Evolutionary conservation across 2,113 vertebrate genomes (phyloP).

Genomic region (Phyllopteryx taeniolatus): DNA sequence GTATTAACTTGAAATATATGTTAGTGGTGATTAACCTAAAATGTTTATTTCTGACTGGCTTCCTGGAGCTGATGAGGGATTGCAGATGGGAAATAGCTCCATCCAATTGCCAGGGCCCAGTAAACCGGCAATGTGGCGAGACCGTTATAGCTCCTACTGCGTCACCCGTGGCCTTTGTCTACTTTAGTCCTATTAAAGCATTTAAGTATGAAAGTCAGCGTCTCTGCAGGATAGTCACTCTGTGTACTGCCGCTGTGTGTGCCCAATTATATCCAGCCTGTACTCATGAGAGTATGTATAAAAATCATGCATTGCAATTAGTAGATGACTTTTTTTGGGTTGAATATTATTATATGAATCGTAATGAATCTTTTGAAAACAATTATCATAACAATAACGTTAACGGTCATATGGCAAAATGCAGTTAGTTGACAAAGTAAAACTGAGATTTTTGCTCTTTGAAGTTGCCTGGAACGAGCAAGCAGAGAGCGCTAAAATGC

Average conservation of each 20-base stretch:
- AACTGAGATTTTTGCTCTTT: too few species aligned
- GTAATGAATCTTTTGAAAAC: too few species aligned
- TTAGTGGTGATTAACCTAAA: conserved; percentile 69
- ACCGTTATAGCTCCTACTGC: conserved; percentile 75
- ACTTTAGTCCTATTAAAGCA: conserved; percentile 79
- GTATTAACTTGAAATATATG: conserved; percentile 17
- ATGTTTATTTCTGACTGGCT: conserved; percentile 74
- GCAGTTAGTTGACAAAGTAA: too few species aligned
- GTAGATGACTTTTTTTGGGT: too few species aligned
- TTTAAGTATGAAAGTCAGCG: conserved; percentile 77
- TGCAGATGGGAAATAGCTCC: conserved; percentile 76
- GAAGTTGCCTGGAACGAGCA: too few species aligned
- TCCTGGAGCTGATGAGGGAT: conserved; percentile 75
- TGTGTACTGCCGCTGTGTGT: conserved; percentile 58
- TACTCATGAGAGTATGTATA: neutral
- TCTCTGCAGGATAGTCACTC: conserved; percentile 69
- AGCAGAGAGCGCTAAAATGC: too few species aligned
- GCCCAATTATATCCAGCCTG: neutral
- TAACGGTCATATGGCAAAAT: too few species aligned
- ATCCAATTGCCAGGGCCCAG: conserved; percentile 72
- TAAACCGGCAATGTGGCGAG: conserved; percentile 72
- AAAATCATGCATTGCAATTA: neutral
- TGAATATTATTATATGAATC: too few species aligned
- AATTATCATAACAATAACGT: too few species aligned
- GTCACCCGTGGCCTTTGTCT: conserved; percentile 74